Evolutionary conservation across 1,140 invertebrate species (phyloP), one percentile per base, ranked within the genome.

Genomic region (Philaenus spumarius): DNA sequence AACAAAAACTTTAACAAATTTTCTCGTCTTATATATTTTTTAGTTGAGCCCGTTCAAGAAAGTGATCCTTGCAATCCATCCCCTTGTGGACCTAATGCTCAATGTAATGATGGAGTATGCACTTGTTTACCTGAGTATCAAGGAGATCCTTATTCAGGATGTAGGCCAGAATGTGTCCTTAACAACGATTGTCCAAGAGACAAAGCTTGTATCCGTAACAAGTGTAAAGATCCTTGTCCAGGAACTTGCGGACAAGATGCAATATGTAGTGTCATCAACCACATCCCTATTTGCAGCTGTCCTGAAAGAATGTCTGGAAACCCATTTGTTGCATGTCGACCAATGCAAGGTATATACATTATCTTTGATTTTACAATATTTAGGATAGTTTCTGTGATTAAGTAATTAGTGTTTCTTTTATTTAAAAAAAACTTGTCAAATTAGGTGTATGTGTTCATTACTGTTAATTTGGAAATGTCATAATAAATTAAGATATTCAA

Each of bases 201-300:
- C 52, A 77, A 74, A 64, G 81, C 87, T 2, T 92, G 89, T 64
- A 79, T 88, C 15, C 79, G 79, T 60, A 82, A 84, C 63, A 86
- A 85, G 75, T 90, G 89, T 68, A 70, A 78, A 26, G 85, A 91
- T 71, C 87, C 87, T 17, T 91, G 88, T 68, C 75, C 76, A 15
- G 83, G 81, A 54, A 80, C 80, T 19, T 90, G 87, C 71, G 86
- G 86, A 0, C 75, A 80, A 50, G 82, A 82, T 67, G 84, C 86
- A 15, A 69, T 78, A 53, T 89, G 87, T 67, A 75, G 77, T 22
- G 82, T 87, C 1, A 77, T 82, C 50, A 86, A 87, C 66, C 86
- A 89, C 66, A 80, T 82, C 23, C 83, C 86, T 11, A 82, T 82
- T 63, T 90, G 86, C 62, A 80, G 77, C 55, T 90, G 87, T 67